phyloP scores from a whole-genome alignment of 2,113 vertebrate genomes.

The Fulmarus glacialis region DNA sequence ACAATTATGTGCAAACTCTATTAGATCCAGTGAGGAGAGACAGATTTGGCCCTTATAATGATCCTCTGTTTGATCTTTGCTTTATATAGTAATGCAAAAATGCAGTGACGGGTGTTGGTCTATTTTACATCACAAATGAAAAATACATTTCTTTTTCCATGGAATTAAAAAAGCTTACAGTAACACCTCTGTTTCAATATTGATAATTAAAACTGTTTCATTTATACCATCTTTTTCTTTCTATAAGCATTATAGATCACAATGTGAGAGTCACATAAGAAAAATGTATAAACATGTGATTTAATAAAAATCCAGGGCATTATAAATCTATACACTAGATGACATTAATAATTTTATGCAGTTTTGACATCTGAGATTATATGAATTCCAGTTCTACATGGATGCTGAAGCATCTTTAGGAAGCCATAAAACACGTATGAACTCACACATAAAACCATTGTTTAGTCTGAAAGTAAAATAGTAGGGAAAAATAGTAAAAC shows the following conservation, averaged over 20 bases:
- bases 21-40: background rate
- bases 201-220: background rate
- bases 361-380: background rate
- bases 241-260: background rate
- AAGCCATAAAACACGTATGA: background rate
- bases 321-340: background rate
- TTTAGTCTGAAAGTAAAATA: background rate
- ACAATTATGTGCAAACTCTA: background rate
- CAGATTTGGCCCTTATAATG: background rate
- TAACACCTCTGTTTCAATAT: background rate
- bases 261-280: background rate
- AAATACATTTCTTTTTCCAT: background rate
- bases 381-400: background rate
- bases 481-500: background rate
- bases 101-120: background rate
- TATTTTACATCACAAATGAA: background rate
- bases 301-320: background rate
- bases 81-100: background rate
- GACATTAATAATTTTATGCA: background rate
- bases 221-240: background rate
- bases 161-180: background rate
- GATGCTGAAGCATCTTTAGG: background rate
- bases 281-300: accelerated
- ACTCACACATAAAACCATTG: background rate
- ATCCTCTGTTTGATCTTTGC: background rate